Base-by-base conservation (phyloP, 2,113 vertebrate species). In the Pangasianodon hypophthalmus region DNA sequence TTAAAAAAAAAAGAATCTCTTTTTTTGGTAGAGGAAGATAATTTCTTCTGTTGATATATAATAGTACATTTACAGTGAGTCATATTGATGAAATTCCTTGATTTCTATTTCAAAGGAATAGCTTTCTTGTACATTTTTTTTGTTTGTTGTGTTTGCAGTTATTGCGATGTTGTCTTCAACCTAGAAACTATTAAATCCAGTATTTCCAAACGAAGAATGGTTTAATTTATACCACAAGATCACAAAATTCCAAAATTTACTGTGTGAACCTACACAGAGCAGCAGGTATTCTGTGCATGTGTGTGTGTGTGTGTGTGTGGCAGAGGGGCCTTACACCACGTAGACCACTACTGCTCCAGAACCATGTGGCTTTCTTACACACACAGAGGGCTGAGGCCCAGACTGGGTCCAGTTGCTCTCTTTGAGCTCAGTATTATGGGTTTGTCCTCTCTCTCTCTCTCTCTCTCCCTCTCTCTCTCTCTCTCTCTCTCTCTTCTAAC, bases 381-480 rank as follows among this genome's bases (percentile, higher is more conserved):
- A 84, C 64, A 73, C 71, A 89, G 26, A 77, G 77, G 54, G 19
- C 44, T 86, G 84, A 90, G 89, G 89, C 87, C 87, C 80, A 69
- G 67, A 84, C 69, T 89, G 84, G 87, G 85, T 90, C 67, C 58
- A 84, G 85, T 86, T 84, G 79, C 48, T 67, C 41, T 79, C 87
- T 88, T 88, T 90, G 60, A 80, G 9, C 67, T 77, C 75, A 84
- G 46, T 90, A 85, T 84, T 82, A 89, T 54, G 87, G 86, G 87
- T 88, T 92, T 91, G 86, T 88, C 71, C 71, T 64, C 54, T 81
- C 79, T 91, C 79, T 93, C 91, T 91, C 88, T 69, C 24, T 29
- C 54, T 75, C 71, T 89, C 80, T 50, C 60, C 62, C 32, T 73
- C 58, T 24, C 37, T 87, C 64, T 80, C 29, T 81, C 84, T 88